phyloP scores from a whole-genome alignment of 2,888 invertebrate species.

The Miltochrista miniata region DNA sequence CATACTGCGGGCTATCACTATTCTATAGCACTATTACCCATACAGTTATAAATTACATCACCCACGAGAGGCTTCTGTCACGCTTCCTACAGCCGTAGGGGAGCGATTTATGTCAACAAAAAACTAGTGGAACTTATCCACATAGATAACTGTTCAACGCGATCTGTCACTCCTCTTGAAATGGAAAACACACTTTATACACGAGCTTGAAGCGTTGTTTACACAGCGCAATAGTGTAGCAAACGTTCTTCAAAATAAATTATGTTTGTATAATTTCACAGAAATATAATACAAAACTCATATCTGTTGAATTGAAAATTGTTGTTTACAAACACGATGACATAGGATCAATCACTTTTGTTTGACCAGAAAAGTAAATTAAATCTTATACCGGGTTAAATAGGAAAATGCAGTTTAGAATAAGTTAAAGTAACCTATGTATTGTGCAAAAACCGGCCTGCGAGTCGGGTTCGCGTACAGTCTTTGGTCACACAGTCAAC shows the following conservation, averaged over 20 bases:
- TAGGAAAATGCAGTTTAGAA: too few species aligned
- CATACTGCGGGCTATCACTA: slow-evolving; percentile 33
- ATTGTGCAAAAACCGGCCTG: too few species aligned
- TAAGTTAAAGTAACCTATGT: too few species aligned
- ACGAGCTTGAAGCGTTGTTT: background rate
- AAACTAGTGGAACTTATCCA: slow-evolving; percentile 55
- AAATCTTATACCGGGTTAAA: too few species aligned
- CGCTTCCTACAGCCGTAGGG: slow-evolving; percentile 48
- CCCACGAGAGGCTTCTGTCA: slow-evolving; percentile 62
- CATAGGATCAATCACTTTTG: too few species aligned
- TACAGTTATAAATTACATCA: slow-evolving; percentile 65
- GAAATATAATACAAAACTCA: background rate
- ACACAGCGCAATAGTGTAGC: slow-evolving; percentile 1
- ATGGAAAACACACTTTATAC: slow-evolving; percentile 20
- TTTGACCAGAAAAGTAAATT: too few species aligned
- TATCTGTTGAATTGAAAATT: background rate
- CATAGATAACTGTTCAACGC: slow-evolving; percentile 30
- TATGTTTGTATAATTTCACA: background rate
- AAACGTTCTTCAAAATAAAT: background rate
- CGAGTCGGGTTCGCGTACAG: too few species aligned
- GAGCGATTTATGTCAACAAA: slow-evolving; percentile 72
- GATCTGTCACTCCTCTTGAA: slow-evolving; percentile 38
- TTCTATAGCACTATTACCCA: slow-evolving; percentile 19
- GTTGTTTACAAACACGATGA: too few species aligned
- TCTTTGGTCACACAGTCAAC: too few species aligned